Conservation (phyloP, 1,140 invertebrate species). For the Holcopasites calliopsidis region DNA sequence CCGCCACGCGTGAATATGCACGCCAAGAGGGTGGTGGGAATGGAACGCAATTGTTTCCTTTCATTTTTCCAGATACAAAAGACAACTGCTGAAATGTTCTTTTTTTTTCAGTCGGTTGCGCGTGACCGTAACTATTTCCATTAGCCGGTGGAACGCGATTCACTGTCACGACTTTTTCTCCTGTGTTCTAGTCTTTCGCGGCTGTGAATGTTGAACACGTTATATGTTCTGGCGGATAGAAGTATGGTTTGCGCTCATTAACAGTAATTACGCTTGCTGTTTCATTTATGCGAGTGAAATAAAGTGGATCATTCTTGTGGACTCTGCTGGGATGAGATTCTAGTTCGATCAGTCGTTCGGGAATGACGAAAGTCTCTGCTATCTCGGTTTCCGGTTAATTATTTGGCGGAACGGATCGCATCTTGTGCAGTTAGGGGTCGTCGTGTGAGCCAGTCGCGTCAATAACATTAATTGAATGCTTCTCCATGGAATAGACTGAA, state of each 20-base stretch:
- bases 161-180: not conserved
- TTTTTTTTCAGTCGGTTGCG: not conserved
- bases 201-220: too few species aligned
- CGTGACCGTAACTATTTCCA: constrained; percentile 8
- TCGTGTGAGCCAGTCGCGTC: constrained; percentile 38
- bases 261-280: too few species aligned
- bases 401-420: constrained; percentile 37
- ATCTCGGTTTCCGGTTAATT: constrained; percentile 41
- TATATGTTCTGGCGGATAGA: too few species aligned
- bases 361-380: constrained; percentile 44
- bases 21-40: not conserved
- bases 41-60: constrained; percentile 4
- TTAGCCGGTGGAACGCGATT: constrained; percentile 17
- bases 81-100: not conserved
- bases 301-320: too few species aligned
- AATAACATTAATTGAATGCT: constrained; percentile 31
- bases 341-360: too few species aligned
- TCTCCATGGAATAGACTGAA: constrained; percentile 33
- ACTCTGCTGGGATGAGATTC: too few species aligned
- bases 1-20: constrained; percentile 5
- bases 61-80: constrained; percentile 18
- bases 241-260: too few species aligned
- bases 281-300: too few species aligned
- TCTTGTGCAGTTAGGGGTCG: constrained; percentile 37
- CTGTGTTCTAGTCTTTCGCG: too few species aligned